Percentiles rank a stretch among this genome's conserved stretches.
Evolutionary conservation across 2,888 invertebrate genomes (phyloP).

Genomic region (Morinoia aosen): DNA sequence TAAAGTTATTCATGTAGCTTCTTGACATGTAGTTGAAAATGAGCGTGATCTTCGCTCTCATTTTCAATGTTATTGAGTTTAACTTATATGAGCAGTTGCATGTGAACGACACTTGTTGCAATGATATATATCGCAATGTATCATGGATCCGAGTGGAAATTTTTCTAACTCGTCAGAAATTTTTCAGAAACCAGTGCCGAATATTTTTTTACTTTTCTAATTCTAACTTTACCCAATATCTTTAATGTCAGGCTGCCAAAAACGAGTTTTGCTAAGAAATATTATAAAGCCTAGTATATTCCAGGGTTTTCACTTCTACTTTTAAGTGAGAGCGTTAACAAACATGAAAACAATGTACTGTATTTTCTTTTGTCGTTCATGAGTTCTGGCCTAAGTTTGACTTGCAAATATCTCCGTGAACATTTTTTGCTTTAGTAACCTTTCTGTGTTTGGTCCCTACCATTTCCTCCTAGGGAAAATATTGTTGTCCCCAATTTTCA

Average conservation of each 20-base stretch:
- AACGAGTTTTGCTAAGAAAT: not conserved
- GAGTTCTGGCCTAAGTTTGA: not conserved
- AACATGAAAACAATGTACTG: not conserved
- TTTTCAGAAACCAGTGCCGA: too few species aligned
- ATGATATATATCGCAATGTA: not conserved
- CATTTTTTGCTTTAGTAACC: not conserved
- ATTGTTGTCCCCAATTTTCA: not conserved
- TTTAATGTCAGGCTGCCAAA: not conserved
- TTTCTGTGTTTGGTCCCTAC: not conserved
- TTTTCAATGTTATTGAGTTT: not conserved
- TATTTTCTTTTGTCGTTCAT: not conserved
- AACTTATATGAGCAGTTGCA: not conserved
- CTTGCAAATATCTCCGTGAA: not conserved
- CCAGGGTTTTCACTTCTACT: not conserved
- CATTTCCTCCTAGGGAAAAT: not conserved
- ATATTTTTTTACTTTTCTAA: too few species aligned
- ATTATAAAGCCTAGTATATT: not conserved
- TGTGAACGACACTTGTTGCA: not conserved
- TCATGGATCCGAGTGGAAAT: not conserved
- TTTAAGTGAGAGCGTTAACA: not conserved
- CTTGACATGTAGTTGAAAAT: not conserved
- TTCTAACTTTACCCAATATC: not conserved
- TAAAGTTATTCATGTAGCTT: not conserved
- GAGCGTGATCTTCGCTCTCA: not conserved
- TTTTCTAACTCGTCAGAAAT: too few species aligned